These are phyloP conservation scores for Crocodylus rhombifer DNA, from an alignment of 2,797 vertebrate species.

Conservation along the genomic window DNA sequence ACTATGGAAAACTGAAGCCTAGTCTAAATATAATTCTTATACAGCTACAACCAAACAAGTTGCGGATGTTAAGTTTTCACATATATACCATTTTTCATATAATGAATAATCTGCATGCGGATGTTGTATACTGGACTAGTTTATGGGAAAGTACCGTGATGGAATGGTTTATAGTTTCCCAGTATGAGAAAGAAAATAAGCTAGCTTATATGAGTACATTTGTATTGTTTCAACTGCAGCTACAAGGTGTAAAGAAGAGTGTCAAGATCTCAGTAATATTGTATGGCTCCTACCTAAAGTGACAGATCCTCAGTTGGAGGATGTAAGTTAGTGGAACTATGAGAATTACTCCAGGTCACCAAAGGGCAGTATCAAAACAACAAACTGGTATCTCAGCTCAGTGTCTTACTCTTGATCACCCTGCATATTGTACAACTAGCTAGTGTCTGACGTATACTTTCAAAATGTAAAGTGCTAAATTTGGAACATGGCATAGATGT, in stretches of 20 bases:
- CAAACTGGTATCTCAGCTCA: not conserved
- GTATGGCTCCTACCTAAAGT: not conserved
- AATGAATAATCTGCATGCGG: not conserved
- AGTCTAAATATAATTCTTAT: not conserved
- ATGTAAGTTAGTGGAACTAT: not conserved
- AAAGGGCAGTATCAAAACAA: not conserved
- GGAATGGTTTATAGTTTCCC: not conserved
- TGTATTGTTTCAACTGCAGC: conserved; percentile 22
- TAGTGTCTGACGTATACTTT: not conserved
- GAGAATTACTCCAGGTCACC: not conserved
- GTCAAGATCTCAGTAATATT: not conserved
- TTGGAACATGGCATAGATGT: not conserved
- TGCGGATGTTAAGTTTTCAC: not conserved
- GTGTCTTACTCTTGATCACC: no score
- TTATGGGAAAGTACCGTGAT: not conserved
- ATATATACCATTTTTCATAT: not conserved
- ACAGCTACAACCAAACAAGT: not conserved
- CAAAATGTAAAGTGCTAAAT: not conserved
- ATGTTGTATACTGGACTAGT: not conserved
- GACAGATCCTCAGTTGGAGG: not conserved
- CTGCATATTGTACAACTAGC: not conserved
- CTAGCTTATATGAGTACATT: not conserved
- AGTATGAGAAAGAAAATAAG: not conserved
- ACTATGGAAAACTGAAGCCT: not conserved
- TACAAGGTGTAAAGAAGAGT: not conserved